These are phyloP conservation scores for Hermaeophaga mercurialis DNA, from an alignment of 2,888 invertebrate species.

Conservation along the genomic window DNA sequence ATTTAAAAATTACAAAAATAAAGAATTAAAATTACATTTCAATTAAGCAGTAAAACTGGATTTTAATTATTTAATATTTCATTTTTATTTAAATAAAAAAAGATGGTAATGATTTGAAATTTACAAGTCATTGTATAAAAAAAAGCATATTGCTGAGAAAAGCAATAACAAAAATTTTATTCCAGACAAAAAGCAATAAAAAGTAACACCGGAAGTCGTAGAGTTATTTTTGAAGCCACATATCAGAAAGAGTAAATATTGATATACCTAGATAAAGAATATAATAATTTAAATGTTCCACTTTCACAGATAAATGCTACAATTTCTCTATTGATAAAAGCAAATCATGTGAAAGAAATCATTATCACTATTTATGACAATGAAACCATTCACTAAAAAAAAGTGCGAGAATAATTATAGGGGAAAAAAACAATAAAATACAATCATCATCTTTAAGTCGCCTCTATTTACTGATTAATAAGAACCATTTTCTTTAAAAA, in stretches of 20 bases:
- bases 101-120: background rate
- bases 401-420: slow-evolving; percentile 20
- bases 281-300: slow-evolving; percentile 31
- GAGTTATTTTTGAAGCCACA: slow-evolving; percentile 28
- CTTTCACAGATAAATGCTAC: slow-evolving; percentile 28
- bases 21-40: too few species aligned
- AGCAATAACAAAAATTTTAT: slow-evolving; percentile 7
- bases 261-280: slow-evolving; percentile 30
- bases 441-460: background rate
- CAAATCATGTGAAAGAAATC: slow-evolving; percentile 29
- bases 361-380: slow-evolving; percentile 26
- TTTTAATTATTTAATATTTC: too few species aligned
- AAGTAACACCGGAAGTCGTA: slow-evolving; percentile 31
- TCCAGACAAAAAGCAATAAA: slow-evolving; percentile 24
- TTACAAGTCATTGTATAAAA: background rate
- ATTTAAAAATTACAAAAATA: too few species aligned
- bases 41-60: too few species aligned
- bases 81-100: background rate
- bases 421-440: slow-evolving; percentile 16
- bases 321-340: slow-evolving; percentile 31
- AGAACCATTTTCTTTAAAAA: slow-evolving; percentile 1
- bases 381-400: too few species aligned
- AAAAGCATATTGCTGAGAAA: background rate
- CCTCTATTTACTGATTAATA: slow-evolving; percentile 1
- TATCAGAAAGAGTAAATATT: slow-evolving; percentile 30